These are phyloP conservation scores for Herpetotheres cachinnans DNA, from an alignment of 2,113 vertebrate species.

Conservation along the genomic window DNA sequence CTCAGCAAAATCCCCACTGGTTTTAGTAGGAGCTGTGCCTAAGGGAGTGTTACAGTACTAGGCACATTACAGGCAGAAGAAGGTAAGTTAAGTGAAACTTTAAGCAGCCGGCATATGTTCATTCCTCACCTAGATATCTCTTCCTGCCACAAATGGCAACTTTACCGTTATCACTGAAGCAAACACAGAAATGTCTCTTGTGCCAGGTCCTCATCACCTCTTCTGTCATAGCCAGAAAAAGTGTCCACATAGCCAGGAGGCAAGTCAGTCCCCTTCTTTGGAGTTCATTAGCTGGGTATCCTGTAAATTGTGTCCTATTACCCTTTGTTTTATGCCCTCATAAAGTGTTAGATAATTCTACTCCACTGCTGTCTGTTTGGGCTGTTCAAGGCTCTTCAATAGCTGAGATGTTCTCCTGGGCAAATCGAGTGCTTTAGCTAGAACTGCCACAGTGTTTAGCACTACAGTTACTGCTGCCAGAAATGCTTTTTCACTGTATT, in stretches of 20 bases:
- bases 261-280: background rate
- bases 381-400: background rate
- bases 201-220: background rate
- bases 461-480: background rate
- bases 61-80: background rate
- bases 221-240: background rate
- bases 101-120: fast-evolving
- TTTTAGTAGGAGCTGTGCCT: background rate
- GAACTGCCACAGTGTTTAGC: background rate
- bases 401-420: background rate
- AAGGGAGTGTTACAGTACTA: background rate
- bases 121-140: background rate
- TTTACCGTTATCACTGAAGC: background rate
- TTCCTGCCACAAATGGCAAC: background rate
- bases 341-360: background rate
- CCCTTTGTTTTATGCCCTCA: background rate
- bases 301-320: background rate
- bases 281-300: background rate
- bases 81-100: background rate
- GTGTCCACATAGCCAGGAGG: background rate
- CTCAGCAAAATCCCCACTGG: background rate
- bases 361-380: background rate
- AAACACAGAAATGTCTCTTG: background rate
- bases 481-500: background rate
- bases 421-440: background rate